phyloP scores from a whole-genome alignment of 2,797 vertebrate species.

The Crotalus adamanteus region DNA sequence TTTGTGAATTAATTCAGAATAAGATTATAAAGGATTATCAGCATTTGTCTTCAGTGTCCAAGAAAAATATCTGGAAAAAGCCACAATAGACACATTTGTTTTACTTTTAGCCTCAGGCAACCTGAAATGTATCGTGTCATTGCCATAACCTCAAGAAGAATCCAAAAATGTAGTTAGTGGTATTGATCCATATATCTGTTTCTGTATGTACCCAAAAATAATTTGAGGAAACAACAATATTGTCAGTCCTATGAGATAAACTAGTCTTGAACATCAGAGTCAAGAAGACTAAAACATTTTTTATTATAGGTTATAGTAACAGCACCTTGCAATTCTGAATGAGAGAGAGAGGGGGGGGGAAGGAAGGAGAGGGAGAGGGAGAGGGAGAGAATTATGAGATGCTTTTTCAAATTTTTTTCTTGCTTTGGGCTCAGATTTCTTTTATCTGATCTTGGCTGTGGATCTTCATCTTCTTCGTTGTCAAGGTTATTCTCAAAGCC shows the following conservation, averaged over 20 bases:
- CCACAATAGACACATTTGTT: neutral
- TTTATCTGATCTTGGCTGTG: neutral
- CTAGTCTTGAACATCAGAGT: neutral
- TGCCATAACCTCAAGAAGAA: neutral
- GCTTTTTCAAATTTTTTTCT: neutral
- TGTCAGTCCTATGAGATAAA: neutral
- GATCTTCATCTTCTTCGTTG: neutral
- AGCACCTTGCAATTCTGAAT: neutral
- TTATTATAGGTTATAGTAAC: neutral
- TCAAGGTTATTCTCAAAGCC: neutral
- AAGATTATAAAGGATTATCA: neutral
- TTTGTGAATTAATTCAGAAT: neutral
- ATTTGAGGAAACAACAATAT: neutral
- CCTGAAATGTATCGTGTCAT: neutral
- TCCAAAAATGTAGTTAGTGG: neutral
- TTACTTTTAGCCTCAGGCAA: neutral
- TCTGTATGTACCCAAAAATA: neutral
- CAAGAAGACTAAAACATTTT: neutral
- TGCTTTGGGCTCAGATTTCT: neutral
- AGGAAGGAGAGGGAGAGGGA: too few species aligned
- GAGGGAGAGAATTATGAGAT: neutral
- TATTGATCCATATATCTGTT: neutral
- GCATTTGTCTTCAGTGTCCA: neutral
- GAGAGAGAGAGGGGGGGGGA: too few species aligned
- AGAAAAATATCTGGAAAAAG: neutral